Conservation (phyloP, 2,113 vertebrate species). For the Odontesthes bonariensis region DNA sequence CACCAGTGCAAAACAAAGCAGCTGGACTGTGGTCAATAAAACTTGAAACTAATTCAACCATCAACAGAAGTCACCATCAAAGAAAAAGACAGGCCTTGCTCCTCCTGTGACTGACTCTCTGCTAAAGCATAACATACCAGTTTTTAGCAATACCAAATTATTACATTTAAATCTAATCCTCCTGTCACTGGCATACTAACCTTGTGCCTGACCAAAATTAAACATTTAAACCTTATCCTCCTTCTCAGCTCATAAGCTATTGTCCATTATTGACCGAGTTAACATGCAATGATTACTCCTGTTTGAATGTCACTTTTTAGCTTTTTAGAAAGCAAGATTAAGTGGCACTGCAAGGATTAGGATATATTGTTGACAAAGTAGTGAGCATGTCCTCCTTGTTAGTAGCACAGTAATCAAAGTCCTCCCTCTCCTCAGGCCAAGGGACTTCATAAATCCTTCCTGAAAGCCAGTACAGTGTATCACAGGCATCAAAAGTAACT, state of each 20-base stretch:
- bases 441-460: slow-evolving; percentile 5
- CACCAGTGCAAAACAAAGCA: slow-evolving; percentile 30
- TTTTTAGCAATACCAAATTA: slow-evolving; percentile 5
- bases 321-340: background rate
- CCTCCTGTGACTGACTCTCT: background rate
- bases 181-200: slow-evolving; percentile 10
- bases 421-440: background rate
- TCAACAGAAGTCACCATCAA: slow-evolving; percentile 11
- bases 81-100: slow-evolving; percentile 16
- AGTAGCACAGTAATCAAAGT: background rate
- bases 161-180: background rate
- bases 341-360: background rate
- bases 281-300: background rate
- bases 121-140: background rate
- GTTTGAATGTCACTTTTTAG: background rate
- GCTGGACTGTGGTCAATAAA: slow-evolving; percentile 46
- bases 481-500: background rate
- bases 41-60: slow-evolving; percentile 27
- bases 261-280: background rate
- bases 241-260: background rate
- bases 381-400: background rate
- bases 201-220: slow-evolving; percentile 7
- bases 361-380: background rate
- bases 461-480: background rate
- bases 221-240: background rate